Evolutionary conservation across 2,797 vertebrate genomes (phyloP).

Genomic region (Clarias pachynema): DNA sequence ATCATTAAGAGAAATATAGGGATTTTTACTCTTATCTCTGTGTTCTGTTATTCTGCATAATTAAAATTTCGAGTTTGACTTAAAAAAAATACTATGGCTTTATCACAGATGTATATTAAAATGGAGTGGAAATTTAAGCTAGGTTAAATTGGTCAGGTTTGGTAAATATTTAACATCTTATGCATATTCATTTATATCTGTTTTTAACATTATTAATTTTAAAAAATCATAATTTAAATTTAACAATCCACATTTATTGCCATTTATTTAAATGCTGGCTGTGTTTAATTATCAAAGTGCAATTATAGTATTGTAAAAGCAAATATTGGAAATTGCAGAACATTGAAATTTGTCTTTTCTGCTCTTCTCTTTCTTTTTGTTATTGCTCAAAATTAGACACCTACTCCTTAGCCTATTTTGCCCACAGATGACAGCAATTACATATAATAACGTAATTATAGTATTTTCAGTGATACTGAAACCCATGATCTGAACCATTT

Average conservation of each 20-base stretch:
- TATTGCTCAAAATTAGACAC: background rate
- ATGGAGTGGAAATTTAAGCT: background rate
- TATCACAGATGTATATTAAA: background rate
- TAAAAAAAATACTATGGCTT: too few relatives aligned
- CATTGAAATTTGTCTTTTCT: background rate
- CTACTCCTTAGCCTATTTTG: background rate
- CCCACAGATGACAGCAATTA: slow-evolving; percentile 9
- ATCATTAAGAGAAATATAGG: too few relatives aligned
- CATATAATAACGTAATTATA: slow-evolving; percentile 10
- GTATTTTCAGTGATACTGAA: slow-evolving; percentile 18
- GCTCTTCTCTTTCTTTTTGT: background rate
- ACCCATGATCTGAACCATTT: background rate
- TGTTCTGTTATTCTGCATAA: too few relatives aligned
- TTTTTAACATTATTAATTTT: background rate
- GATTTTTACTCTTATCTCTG: too few relatives aligned
- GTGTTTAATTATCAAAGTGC: background rate
- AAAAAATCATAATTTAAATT: background rate
- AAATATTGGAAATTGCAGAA: background rate
- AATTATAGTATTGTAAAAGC: background rate
- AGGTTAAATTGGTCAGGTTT: background rate
- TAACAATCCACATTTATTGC: background rate
- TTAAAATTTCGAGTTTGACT: too few relatives aligned
- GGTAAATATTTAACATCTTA: background rate
- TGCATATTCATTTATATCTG: background rate
- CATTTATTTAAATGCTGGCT: background rate